Evolutionary conservation across 2,113 vertebrate species (phyloP).

Genomic region (Noctilio leporinus): DNA sequence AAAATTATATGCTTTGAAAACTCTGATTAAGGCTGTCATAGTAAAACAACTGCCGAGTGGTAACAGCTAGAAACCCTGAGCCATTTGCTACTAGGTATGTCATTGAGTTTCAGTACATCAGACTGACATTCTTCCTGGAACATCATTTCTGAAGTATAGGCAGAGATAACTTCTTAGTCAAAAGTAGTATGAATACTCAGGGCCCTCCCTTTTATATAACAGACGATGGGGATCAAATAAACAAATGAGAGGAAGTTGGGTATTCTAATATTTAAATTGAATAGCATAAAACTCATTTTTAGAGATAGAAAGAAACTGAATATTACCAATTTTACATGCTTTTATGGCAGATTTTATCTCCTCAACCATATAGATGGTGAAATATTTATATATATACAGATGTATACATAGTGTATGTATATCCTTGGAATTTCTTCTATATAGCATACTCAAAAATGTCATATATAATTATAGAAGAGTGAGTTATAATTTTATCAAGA

Average conservation of each 20-base stretch:
- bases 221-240: background rate
- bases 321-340: background rate
- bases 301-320: background rate
- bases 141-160: background rate
- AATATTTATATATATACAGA: background rate
- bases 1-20: background rate
- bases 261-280: background rate
- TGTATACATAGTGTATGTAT: background rate
- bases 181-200: background rate
- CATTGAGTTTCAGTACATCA: background rate
- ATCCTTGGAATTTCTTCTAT: background rate
- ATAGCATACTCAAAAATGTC: background rate
- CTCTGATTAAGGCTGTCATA: background rate
- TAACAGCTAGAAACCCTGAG: background rate
- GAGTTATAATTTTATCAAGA: background rate
- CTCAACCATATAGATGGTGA: background rate
- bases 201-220: background rate
- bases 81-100: background rate
- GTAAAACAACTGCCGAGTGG: background rate
- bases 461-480: background rate
- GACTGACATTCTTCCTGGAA: background rate
- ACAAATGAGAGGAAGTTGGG: background rate
- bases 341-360: conserved; percentile 13
- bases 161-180: background rate
- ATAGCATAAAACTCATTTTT: background rate